Base-by-base conservation (phyloP, 2,888 invertebrate genomes). In the Melinaea marsaeus region DNA sequence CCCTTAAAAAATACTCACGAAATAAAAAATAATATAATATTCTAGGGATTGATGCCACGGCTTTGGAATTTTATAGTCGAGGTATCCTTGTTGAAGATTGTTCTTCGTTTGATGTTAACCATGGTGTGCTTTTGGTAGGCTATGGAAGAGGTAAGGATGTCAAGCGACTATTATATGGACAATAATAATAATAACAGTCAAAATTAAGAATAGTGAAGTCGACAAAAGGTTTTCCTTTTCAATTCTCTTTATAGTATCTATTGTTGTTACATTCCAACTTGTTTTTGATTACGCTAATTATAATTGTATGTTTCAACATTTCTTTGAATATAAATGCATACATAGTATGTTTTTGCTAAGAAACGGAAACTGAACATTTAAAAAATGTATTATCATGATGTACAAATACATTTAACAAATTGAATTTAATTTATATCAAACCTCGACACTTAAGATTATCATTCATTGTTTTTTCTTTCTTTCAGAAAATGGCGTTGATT, bases 401-500 rank as follows among this genome's bases (percentile, higher is more conserved):
- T 22, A 22, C 0, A 22, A 22, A 22, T 22, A 22, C 22, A 22
- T 22, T 22, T n/a, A n/a, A n/a, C n/a, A n/a, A n/a, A 22, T 22
- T 22, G 0, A 46, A 22, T 22, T 22, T 22, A 22, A 22, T 22
- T 46, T 6, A 4, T 46, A 1, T 48, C n/a, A 13, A 48, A 13
- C 22, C n/a, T 13, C 0, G 2, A 48, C 22, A 48, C n/a, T 13
- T 32, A 32, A 32, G 9, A 9, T 51, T 32, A 3, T 51, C 32
- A 11, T 11, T 51, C 3, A 51, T 32, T 51, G 7, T 32, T 51
- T 22, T 22, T 5, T 51, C 1, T 51, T 51, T 51, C 2, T 13
- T 51, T 51, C 7, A 51, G 73, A 72, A 13, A 61, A 68, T 0
- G 70, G 60, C 2, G 57, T 34, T 13, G 68, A 71, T 2, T 75